Base-by-base conservation (phyloP, 2,888 invertebrate species). In the Mycalesis mineus region DNA sequence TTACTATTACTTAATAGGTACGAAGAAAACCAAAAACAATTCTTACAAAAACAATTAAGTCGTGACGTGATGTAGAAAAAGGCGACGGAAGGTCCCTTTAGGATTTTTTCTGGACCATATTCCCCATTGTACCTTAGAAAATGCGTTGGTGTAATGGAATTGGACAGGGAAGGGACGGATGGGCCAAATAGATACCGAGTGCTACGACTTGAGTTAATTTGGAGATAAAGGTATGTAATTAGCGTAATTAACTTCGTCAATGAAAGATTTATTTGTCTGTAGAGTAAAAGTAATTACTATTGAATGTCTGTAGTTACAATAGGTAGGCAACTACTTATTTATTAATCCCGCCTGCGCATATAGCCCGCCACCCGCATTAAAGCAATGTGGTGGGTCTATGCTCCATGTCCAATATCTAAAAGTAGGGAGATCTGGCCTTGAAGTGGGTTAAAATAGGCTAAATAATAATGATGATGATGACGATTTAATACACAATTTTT, bases 91-190 rank as follows among this genome's bases (percentile, higher is more conserved):
- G 40, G 39, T 29, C 17, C 33, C 9, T 33, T 37, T 17, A 14
- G 49, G 49, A 45, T 59, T 48, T 42, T 51, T 55, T 55, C 29
- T 51, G 42, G 48, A 61, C 64, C 60, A 66, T 60, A 61, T 64
- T 60, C 53, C 60, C 65, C 66, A 71, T 71, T 72, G 71, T 71
- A 67, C 64, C 61, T 55, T 65, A 63, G 72, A 73, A 75, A 75
- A 75, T 74, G 71, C 71, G 73, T 73, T 70, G 66, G 65, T 69
- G 69, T 82, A 82, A 83, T 77, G 77, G 75, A 77, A 82, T 81
- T 80, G 78, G 77, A 76, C 70, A 66, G 73, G 74, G 74, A 72
- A 68, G 73, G 73, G 71, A 72, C 68, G 57, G 60, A 64, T 58
- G 53, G 60, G 49, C 68, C 67, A 67, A 64, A 72, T 69, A 78